These are phyloP conservation scores for Nephrotoma appendiculata DNA, from an alignment of 2,888 invertebrate species.

Conservation along the genomic window DNA sequence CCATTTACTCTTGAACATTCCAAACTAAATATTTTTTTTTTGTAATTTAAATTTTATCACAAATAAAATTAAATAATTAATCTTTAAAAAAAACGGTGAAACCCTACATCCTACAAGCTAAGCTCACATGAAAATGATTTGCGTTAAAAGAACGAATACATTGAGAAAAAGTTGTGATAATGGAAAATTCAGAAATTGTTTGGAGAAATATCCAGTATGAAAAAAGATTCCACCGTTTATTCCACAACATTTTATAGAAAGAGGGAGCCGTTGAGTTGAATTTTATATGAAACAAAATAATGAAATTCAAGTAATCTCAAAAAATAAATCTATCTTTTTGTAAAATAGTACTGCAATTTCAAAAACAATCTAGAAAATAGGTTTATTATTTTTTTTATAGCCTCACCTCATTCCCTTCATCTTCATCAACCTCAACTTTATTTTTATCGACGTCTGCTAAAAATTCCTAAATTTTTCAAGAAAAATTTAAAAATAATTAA, in stretches of 20 bases:
- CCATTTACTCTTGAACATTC: slow-evolving; percentile 58
- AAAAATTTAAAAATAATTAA: background rate
- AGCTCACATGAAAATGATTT: background rate
- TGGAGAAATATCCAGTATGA: background rate
- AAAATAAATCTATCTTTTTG: background rate
- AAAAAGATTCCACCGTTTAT: background rate
- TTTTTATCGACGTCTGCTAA: slow-evolving; percentile 16
- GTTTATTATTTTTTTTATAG: background rate
- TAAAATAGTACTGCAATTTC: background rate
- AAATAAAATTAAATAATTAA: background rate
- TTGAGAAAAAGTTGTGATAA: background rate
- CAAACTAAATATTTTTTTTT: slow-evolving; percentile 20
- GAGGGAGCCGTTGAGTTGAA: background rate
- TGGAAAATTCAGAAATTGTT: background rate
- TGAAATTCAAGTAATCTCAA: background rate
- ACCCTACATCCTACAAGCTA: background rate
- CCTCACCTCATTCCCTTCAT: slow-evolving; percentile 32
- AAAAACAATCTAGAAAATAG: background rate
- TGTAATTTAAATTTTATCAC: slow-evolving; percentile 4
- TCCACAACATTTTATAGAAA: background rate
- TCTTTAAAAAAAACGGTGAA: background rate
- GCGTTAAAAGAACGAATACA: background rate
- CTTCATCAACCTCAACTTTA: slow-evolving; percentile 33
- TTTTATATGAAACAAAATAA: background rate
- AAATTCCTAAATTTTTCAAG: background rate